Percentiles rank a stretch among this genome's conserved stretches.
These are phyloP conservation scores for Aphrophora alni DNA, from an alignment of 2,888 invertebrate species.

Conservation along the genomic window DNA sequence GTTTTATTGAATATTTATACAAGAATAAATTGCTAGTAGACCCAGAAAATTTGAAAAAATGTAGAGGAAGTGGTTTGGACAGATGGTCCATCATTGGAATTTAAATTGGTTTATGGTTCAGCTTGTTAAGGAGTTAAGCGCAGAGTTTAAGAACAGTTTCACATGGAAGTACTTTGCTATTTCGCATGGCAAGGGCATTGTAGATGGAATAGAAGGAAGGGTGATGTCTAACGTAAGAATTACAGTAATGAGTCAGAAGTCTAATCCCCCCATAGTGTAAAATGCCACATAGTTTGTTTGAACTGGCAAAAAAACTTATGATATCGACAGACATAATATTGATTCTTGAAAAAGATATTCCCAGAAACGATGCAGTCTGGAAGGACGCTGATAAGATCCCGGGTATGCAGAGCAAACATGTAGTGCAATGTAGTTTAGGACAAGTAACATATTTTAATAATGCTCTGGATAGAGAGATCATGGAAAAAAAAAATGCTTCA, in stretches of 20 bases:
- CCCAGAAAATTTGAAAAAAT: not conserved
- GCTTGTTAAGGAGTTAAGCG: not conserved
- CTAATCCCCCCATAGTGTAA: conserved; percentile 17
- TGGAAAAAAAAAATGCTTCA: not conserved
- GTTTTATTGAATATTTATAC: conserved; percentile 4
- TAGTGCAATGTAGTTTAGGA: not conserved
- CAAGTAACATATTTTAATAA: conserved; percentile 6
- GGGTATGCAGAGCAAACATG: conserved; percentile 15
- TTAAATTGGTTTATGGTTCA: not conserved
- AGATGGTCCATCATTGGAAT: not conserved
- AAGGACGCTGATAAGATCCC: conserved; percentile 2
- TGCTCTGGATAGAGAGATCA: conserved; percentile 9
- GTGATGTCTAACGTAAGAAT: conserved; percentile 17
- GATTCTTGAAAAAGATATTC: conserved; percentile 19
- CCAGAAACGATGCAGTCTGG: conserved; percentile 27
- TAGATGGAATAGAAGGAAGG: conserved; percentile 10
- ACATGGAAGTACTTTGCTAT: conserved; percentile 14
- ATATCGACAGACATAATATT: not conserved
- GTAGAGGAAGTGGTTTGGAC: not conserved
- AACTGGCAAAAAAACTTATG: conserved; percentile 14
- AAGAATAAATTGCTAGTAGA: not conserved
- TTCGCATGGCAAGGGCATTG: conserved; percentile 21
- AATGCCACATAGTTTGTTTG: not conserved
- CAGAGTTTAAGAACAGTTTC: not conserved
- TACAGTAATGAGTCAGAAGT: conserved; percentile 12